These are phyloP conservation scores for Ophioninae sp. DNA, from an alignment of 2,888 invertebrate genomes.

Conservation along the genomic window DNA sequence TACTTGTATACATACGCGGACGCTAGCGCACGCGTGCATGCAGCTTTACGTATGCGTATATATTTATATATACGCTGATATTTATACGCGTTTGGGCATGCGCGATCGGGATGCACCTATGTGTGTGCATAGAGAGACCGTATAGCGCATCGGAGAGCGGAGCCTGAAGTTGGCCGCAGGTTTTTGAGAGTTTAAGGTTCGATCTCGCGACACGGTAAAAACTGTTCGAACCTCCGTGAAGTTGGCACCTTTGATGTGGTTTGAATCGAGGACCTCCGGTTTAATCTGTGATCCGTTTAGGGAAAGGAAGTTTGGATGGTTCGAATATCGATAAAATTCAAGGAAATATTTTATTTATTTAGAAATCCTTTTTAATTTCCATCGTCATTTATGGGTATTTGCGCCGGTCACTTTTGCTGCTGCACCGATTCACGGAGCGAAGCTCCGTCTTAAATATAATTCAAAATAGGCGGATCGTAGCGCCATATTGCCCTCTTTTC, in stretches of 20 bases:
- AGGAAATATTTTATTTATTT: too few species aligned
- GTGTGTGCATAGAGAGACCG: neutral
- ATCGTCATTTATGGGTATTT: too few species aligned
- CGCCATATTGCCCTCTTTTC: neutral
- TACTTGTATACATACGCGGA: neutral
- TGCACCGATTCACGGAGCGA: too few species aligned
- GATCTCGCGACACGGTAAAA: too few species aligned
- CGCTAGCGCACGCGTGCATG: neutral
- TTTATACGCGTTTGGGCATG: neutral
- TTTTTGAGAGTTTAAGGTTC: neutral
- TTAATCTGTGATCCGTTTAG: too few species aligned
- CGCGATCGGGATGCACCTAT: neutral
- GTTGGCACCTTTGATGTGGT: neutral
- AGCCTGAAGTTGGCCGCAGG: neutral
- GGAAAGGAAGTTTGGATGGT: too few species aligned
- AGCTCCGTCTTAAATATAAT: neutral
- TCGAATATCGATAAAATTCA: too few species aligned
- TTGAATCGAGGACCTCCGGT: too few species aligned
- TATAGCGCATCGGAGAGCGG: neutral
- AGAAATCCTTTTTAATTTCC: too few species aligned
- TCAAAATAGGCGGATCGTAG: neutral
- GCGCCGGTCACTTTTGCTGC: too few species aligned
- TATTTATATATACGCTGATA: neutral
- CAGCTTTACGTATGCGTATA: neutral
- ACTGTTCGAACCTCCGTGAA: neutral